Evolutionary conservation across 2,888 invertebrate genomes (phyloP).

Genomic region (Chaitophorus viminalis): DNA sequence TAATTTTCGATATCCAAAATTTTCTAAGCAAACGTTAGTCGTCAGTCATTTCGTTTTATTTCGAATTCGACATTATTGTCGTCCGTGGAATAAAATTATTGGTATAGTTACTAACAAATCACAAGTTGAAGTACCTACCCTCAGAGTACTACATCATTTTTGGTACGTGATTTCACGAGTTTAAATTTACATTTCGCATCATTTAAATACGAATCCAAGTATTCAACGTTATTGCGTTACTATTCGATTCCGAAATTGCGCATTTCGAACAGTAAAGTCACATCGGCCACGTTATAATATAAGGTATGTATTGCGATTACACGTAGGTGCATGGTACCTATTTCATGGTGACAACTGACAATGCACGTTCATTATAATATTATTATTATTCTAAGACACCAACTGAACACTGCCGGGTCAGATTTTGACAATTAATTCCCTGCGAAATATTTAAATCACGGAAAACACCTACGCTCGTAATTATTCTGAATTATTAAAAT

Average conservation of each 20-base stretch:
- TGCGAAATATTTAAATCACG: no score
- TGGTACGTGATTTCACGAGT: neutral
- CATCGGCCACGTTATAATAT: neutral
- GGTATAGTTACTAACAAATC: neutral
- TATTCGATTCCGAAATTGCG: no score
- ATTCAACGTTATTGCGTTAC: neutral
- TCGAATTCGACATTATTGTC: neutral
- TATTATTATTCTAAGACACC: no score
- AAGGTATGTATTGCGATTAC: no score
- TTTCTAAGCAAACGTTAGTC: neutral
- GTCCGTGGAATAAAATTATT: neutral
- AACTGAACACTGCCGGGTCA: no score
- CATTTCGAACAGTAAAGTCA: neutral
- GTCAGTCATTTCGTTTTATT: neutral
- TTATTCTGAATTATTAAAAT: no score
- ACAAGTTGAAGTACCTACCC: neutral
- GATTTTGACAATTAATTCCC: no score
- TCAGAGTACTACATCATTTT: neutral
- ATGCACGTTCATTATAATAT: no score
- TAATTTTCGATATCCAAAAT: neutral
- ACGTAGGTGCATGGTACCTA: no score
- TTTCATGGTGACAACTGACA: no score
- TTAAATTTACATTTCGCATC: neutral
- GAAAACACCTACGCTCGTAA: no score
- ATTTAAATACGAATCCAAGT: neutral